These are phyloP conservation scores for Malurus leucopterus DNA, from an alignment of 2,797 vertebrate species.

Conservation along the genomic window DNA sequence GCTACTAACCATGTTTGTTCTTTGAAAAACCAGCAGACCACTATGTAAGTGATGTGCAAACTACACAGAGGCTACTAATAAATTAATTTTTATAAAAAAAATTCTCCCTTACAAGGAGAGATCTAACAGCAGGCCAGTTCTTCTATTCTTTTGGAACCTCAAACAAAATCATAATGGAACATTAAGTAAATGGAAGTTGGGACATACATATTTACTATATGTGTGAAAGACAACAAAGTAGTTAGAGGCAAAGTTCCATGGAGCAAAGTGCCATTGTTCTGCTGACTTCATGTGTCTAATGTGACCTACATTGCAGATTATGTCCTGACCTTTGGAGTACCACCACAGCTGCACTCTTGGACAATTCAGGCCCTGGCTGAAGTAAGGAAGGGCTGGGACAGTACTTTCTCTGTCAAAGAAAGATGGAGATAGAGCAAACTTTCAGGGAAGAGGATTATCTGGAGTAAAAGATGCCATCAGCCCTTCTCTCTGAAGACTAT, in stretches of 20 bases:
- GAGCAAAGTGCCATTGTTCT: background rate
- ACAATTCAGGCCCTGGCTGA: background rate
- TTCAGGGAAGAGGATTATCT: background rate
- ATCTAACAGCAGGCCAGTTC: background rate
- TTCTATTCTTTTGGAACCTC: background rate
- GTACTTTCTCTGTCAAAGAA: background rate
- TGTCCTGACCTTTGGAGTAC: background rate
- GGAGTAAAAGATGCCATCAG: background rate
- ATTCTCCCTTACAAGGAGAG: background rate
- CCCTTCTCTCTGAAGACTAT: background rate
- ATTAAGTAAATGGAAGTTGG: background rate
- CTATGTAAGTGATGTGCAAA: background rate
- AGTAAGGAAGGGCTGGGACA: background rate
- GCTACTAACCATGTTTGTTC: background rate
- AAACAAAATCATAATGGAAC: background rate
- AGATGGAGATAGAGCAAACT: background rate
- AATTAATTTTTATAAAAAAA: background rate
- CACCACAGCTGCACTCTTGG: background rate
- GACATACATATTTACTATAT: background rate
- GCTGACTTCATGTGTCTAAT: background rate
- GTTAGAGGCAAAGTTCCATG: background rate
- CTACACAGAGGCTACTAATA: background rate
- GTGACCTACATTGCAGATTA: background rate
- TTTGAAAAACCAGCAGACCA: background rate
- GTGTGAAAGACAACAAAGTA: background rate